Conservation (phyloP, 1,140 invertebrate genomes). For the Drosophila littoralis region DNA sequence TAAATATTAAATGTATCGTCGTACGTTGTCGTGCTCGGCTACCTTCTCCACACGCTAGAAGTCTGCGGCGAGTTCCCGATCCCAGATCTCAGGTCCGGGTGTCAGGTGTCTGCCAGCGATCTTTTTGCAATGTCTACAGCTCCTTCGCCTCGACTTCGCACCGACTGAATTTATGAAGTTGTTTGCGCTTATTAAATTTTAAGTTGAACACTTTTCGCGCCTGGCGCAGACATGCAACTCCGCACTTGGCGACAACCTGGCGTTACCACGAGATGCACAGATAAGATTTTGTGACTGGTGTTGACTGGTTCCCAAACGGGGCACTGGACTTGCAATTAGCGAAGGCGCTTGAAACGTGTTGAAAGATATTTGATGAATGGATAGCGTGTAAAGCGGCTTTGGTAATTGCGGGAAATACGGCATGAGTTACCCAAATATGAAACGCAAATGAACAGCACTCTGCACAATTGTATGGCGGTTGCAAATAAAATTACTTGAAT, state of each 20-base stretch:
- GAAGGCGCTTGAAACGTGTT: conserved; percentile 73
- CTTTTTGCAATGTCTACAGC: conserved; percentile 17
- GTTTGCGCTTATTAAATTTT: conserved; percentile 82
- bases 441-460: not conserved
- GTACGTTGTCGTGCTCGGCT: conserved; percentile 52
- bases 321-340: conserved; percentile 66
- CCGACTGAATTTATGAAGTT: conserved; percentile 75
- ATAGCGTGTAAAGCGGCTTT: conserved; percentile 48
- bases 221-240: conserved; percentile 54
- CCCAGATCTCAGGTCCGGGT: conserved; percentile 40
- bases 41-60: conserved; percentile 18
- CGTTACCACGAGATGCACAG: conserved; percentile 75
- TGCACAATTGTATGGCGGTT: not conserved
- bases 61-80: conserved; percentile 10
- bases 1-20: conserved; percentile 82
- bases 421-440: conserved; percentile 1
- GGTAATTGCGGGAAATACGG: not conserved
- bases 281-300: conserved; percentile 76
- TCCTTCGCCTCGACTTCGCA: not conserved
- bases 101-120: conserved; percentile 64
- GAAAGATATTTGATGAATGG: conserved; percentile 80
- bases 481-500: not conserved
- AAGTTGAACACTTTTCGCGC: conserved; percentile 69
- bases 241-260: conserved; percentile 53
- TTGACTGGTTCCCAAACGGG: conserved; percentile 71